Percentiles rank a stretch among this genome's conserved stretches.
phyloP scores from a whole-genome alignment of 2,797 vertebrate species.

The Molossus molossus region DNA sequence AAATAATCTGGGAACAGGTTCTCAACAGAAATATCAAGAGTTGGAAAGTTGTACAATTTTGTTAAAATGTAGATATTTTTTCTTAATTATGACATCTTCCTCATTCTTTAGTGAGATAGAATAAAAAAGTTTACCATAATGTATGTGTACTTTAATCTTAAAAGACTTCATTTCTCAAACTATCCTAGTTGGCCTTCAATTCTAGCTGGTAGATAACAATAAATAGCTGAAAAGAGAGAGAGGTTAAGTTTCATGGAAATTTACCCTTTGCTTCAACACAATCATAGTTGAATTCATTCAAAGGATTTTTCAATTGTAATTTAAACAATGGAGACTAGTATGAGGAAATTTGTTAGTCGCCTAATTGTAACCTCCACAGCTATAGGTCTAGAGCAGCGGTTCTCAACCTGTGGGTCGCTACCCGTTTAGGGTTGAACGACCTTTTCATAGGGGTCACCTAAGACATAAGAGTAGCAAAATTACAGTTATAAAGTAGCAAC shows the following conservation, averaged over 20 bases:
- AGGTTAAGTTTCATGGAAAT: constrained; percentile 37
- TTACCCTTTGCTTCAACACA: constrained; percentile 66
- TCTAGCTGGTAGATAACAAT: constrained; percentile 22
- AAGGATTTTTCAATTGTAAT: constrained; percentile 62
- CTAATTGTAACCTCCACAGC: not conserved
- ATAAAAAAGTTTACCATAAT: not conserved
- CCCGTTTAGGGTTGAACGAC: no score
- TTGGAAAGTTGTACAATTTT: constrained; percentile 33
- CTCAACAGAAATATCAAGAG: constrained; percentile 32
- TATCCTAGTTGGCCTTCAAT: not conserved
- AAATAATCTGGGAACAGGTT: constrained; percentile 20
- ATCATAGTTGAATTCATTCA: constrained; percentile 63
- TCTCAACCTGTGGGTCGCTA: no score
- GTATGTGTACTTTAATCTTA: not conserved
- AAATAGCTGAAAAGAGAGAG: not conserved
- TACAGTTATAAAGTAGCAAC: no score
- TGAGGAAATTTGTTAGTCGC: not conserved
- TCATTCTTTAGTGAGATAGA: not conserved
- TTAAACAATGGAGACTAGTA: constrained; percentile 3
- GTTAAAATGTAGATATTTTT: constrained; percentile 39
- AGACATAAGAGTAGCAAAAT: no score
- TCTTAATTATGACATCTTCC: not conserved
- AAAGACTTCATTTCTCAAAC: constrained; percentile 48
- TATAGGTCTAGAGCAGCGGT: not conserved
- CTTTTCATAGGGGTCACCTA: no score